Evolutionary conservation across 2,888 invertebrate genomes (phyloP), one percentile per base, ranked within the genome.

Genomic region (Taphrorychus bicolor): DNA sequence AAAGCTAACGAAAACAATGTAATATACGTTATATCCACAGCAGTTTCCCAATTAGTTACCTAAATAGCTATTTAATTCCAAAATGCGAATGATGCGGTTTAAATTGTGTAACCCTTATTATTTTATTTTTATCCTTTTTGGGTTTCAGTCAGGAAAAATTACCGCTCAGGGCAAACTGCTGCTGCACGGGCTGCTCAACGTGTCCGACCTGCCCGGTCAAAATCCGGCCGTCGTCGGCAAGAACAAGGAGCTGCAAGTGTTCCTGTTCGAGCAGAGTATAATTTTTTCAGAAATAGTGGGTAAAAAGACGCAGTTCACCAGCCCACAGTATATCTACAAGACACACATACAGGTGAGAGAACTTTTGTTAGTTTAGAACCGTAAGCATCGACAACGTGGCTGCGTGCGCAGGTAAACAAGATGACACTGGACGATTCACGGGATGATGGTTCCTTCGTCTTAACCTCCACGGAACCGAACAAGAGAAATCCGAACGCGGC

Each of bases 221-320:
- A 78, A 73, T 68, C 59, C 58, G 7, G 14, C 51, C 2, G 70
- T 77, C 19, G 73, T 82, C 42, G 82, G 82, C 16, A 85, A 85
- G 81, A 88, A 88, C 75, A 92, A 94, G 77, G 98, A 98, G 75
- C 86, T 96, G 78, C 93, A 97, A 82, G 95, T 98, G 71, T 99
- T 99, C 85, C 88, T 99, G 56, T 99, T 99, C 81, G 97, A 99
- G 81, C 99, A 99, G 84, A 96, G 94, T 79, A 92, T 98, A 75
- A 96, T 97, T 76, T 95, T 98, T 83, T 95, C 97, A 76, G 98
- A 98, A 80, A 91, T 94, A 63, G 92, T 94, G 59, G 95, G 95
- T 73, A 93, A 92, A 82, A 94, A 94, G 82, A 93, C 92, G 49
- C 95, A 95, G 81, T 97, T 94, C 82, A 91, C 93, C 73, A 94